Evolutionary conservation across 2,888 invertebrate genomes (phyloP), one percentile per base, ranked within the genome.

Genomic region (Drosophila flavopinicola): DNA sequence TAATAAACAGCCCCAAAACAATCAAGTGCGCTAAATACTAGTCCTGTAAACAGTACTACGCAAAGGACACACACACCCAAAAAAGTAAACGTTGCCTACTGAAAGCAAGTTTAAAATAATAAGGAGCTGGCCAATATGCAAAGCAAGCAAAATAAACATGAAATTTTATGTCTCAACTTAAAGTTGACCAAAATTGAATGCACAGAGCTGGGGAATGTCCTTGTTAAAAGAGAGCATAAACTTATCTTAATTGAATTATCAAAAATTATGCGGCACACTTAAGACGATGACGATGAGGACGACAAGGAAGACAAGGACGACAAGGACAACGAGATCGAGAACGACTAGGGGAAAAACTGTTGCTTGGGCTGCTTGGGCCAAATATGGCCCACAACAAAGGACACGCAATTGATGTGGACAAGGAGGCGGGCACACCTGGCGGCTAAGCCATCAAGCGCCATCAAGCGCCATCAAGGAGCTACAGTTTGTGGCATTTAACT

Each of bases 161-260:
- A 76, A 80, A 61, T 66, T 84, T 84, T 37, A 79, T 79, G 74
- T 51, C 57, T 61, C 37, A 70, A 76, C 66, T 63, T 76, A 52
- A 56, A 76, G 67, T 37, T 57, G 49, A 39, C 52, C 39, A 38
- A 66, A 77, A 83, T 78, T 78, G 83, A 78, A 78, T 69, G 32
- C 37, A 42, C 35, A 24, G 41, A n/a, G n/a, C n/a, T n/a, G n/a
- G n/a, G 47, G 47, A 65, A 69, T 60, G 64, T 37, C 52, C 66
- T 61, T 38, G 41, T 29, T 29, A 44, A 54, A 37, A 44, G 61
- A 38, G 39, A 74, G 47, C 66, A 75, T 68, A 78, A 76, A 84
- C 80, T 84, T 80, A 80, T 80, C 85, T 80, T 84, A 80, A 80
- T 80, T 80, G 80, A 80, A 80, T 80, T 80, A 80, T 80, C 79